Evolutionary conservation across 2,797 vertebrate species (phyloP).

Genomic region (Oryzias sinensis): DNA sequence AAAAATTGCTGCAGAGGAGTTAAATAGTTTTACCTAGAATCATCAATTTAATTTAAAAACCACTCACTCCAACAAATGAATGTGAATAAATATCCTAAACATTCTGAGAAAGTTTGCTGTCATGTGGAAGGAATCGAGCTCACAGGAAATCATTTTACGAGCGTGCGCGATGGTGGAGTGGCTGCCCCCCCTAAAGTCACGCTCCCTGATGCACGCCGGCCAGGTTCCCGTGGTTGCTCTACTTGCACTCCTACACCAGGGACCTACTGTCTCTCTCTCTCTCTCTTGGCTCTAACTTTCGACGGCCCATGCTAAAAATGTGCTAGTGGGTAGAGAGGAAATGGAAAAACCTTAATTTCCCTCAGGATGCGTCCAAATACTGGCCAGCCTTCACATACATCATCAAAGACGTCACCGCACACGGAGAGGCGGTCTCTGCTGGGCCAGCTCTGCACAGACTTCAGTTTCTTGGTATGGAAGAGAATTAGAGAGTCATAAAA

Average conservation of each 20-base stretch:
- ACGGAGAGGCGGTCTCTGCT: slow-evolving; percentile 71
- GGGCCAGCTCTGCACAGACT: slow-evolving; percentile 49
- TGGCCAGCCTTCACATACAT: slow-evolving; percentile 78
- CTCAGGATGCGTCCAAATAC: slow-evolving; percentile 81
- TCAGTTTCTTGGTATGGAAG: slow-evolving; percentile 68
- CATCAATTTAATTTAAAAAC: too few relatives aligned
- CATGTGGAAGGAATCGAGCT: slow-evolving; percentile 14
- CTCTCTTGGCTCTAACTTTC: slow-evolving; percentile 43
- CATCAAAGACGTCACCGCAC: slow-evolving; percentile 80
- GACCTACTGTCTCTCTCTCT: slow-evolving; percentile 57
- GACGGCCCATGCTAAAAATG: slow-evolving; percentile 70
- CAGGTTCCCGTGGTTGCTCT: slow-evolving; percentile 58
- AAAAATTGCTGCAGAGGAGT: too few relatives aligned
- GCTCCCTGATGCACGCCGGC: slow-evolving; percentile 40
- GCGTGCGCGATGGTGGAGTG: slow-evolving; percentile 35
- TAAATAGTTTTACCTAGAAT: too few relatives aligned
- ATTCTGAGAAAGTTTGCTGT: slow-evolving; percentile 2
- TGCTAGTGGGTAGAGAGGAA: slow-evolving; percentile 67
- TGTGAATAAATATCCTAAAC: neutral
- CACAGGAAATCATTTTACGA: slow-evolving; percentile 18
- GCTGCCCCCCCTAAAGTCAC: slow-evolving; percentile 42
- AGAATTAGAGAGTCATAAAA: slow-evolving; percentile 29
- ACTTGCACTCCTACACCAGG: slow-evolving; percentile 57
- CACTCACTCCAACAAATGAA: neutral
- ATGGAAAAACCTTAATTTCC: slow-evolving; percentile 85